Evolutionary conservation across 1,140 invertebrate genomes (phyloP).

Genomic region (Cydia strobilella): DNA sequence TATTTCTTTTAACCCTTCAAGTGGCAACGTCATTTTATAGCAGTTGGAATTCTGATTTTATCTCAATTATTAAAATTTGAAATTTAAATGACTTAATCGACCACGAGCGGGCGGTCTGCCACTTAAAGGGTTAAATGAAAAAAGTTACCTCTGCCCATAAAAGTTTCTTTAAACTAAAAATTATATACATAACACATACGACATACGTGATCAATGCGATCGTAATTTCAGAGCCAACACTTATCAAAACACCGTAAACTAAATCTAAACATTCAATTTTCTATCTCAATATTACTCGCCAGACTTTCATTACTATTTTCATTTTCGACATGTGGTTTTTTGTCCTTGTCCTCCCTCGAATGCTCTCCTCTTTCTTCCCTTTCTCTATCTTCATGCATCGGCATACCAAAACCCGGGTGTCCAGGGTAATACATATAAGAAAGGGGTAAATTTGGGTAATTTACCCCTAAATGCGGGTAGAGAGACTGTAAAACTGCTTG

Average conservation of each 20-base stretch:
- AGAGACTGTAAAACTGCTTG: constrained; percentile 75
- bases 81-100: too few relatives aligned
- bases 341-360: constrained; percentile 51
- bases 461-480: constrained; percentile 74
- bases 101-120: too few relatives aligned
- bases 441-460: constrained; percentile 71
- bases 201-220: background rate
- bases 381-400: constrained; percentile 48
- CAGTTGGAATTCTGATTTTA: too few relatives aligned
- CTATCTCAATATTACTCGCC: constrained; percentile 78
- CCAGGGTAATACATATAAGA: constrained; percentile 78
- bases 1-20: constrained; percentile 18
- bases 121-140: too few relatives aligned
- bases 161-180: background rate
- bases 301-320: constrained; percentile 77
- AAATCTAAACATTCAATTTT: constrained; percentile 59
- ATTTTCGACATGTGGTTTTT: constrained; percentile 61
- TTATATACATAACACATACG: too few relatives aligned
- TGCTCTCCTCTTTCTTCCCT: constrained; percentile 52
- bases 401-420: constrained; percentile 68
- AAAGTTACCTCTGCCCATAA: background rate
- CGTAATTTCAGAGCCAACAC: background rate
- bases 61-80: too few relatives aligned
- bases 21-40: too few relatives aligned
- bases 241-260: background rate